A percentile compares a stretch with the other conserved stretches of the same genome.
phyloP scores from a whole-genome alignment of 1,140 invertebrate species.

The Brachionus rotundiformis region DNA sequence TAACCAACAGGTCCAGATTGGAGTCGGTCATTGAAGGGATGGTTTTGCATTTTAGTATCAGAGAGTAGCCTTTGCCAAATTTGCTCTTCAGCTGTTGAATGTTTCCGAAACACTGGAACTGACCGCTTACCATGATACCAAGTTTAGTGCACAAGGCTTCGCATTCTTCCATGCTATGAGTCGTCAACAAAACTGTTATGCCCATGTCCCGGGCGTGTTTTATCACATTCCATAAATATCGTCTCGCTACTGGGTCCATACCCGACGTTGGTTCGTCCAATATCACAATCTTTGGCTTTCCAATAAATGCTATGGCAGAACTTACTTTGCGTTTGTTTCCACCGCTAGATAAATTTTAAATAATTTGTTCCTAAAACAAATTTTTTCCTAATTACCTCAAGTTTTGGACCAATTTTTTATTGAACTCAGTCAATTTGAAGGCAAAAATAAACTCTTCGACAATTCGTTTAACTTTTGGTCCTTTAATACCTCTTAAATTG shows the following conservation, averaged over 20 bases:
- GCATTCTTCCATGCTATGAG: constrained; percentile 59
- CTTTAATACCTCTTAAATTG: constrained; percentile 48
- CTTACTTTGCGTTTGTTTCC: constrained; percentile 93
- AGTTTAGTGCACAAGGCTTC: constrained; percentile 56
- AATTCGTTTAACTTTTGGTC: background rate
- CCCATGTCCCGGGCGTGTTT: constrained; percentile 54
- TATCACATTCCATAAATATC: constrained; percentile 50
- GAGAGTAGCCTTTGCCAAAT: constrained; percentile 65
- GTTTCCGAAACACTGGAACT: constrained; percentile 57
- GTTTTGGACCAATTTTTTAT: constrained; percentile 42
- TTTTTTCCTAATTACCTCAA: constrained; percentile 10
- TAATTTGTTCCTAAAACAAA: background rate
- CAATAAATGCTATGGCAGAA: constrained; percentile 82
- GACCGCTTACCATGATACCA: constrained; percentile 59
- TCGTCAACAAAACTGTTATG: constrained; percentile 27
- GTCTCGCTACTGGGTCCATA: constrained; percentile 51
- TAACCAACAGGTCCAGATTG: background rate
- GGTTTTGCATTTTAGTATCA: constrained; percentile 58
- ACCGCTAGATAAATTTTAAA: constrained; percentile 48
- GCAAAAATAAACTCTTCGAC: constrained; percentile 21
- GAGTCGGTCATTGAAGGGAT: background rate
- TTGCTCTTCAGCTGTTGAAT: constrained; percentile 58
- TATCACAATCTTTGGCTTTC: constrained; percentile 63
- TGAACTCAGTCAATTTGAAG: constrained; percentile 33
- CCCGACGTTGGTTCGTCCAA: constrained; percentile 59